Evolutionary conservation across 2,797 vertebrate species (phyloP), one percentile per base, ranked within the genome.

Genomic region (Bovichtus diacanthus): DNA sequence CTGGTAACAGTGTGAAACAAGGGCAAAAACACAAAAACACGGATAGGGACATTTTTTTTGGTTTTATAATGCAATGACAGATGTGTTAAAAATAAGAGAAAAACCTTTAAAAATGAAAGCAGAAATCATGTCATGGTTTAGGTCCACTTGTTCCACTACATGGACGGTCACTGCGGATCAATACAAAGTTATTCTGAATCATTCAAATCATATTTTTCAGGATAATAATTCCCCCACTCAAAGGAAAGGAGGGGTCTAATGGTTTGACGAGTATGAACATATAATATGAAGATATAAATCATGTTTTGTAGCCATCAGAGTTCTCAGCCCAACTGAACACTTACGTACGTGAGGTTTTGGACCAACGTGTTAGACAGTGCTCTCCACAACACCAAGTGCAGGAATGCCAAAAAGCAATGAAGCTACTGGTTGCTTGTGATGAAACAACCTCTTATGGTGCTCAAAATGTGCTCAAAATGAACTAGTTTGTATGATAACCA

Each of bases 181-280:
- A 62, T 58, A 58, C 25, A 39, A 62, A 54, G 21, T 63, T 59
- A 71, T 60, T 69, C 60, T 71, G 70, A 81, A 34, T 68, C 74
- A 74, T n/a, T n/a, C n/a, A n/a, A n/a, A n/a, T n/a, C n/a, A n/a
- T n/a, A n/a, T n/a, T n/a, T n/a, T n/a, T 68, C 74, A 74, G 50
- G 38, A 51, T 21, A 53, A 51, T 51, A 54, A 54, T 64, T n/a
- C n/a, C 21, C 25, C 21, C 11, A 3, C 70, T 74, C 39, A 70
- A 27, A 56, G 61, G 1, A 2, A 50, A 49, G 8, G 2, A 58
- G 21, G 38, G 46, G 41, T 80, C 70, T 34, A 76, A 44, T 47
- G 36, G 25, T 77, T 47, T 71, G 31, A 74, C 36, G 31, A 31
- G 21, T 19, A 58, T 63, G 54, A 58, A 75, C 56, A 70, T 53